Conservation (phyloP, 2,113 vertebrate genomes). For the Chaetodon auriga region DNA sequence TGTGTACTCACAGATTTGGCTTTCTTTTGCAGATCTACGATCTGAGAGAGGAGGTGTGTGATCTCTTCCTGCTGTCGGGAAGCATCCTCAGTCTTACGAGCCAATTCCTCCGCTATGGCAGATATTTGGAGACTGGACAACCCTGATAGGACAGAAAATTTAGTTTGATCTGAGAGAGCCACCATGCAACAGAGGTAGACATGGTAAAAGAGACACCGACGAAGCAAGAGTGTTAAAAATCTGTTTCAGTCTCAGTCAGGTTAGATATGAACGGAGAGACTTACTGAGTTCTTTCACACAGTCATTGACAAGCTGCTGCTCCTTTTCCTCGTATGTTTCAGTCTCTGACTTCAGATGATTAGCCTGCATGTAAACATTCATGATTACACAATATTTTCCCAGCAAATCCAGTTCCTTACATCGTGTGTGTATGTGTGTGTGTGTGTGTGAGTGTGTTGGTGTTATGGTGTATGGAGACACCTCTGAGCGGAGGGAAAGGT, state of each 20-base stretch:
- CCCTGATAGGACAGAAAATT: slow-evolving; percentile 75
- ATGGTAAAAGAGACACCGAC: not conserved
- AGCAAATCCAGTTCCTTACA: not conserved
- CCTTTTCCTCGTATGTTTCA: slow-evolving; percentile 96
- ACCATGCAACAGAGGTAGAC: too few relatives aligned
- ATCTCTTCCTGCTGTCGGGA: slow-evolving; percentile 98
- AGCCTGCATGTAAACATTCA: slow-evolving; percentile 83
- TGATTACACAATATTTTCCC: not conserved
- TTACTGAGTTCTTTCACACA: slow-evolving; percentile 97
- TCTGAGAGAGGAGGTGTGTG: slow-evolving; percentile 96
- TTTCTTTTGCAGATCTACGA: slow-evolving; percentile 97
- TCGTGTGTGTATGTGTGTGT: not conserved
- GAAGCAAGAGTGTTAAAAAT: not conserved
- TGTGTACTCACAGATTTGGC: slow-evolving; percentile 90
- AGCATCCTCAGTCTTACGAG: slow-evolving; percentile 96
- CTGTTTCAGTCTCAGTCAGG: not conserved
- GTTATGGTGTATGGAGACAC: slow-evolving; percentile 70
- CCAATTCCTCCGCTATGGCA: slow-evolving; percentile 93
- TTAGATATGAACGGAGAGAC: slow-evolving; percentile 42
- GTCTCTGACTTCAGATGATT: slow-evolving; percentile 96
- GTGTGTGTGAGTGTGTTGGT: not conserved
- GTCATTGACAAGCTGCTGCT: slow-evolving; percentile 97
- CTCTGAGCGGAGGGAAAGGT: slow-evolving; percentile 95
- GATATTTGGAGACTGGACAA: slow-evolving; percentile 95
- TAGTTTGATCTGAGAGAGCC: not conserved